phyloP scores from a whole-genome alignment of 2,888 invertebrate genomes.

The Pegoplata infirma region DNA sequence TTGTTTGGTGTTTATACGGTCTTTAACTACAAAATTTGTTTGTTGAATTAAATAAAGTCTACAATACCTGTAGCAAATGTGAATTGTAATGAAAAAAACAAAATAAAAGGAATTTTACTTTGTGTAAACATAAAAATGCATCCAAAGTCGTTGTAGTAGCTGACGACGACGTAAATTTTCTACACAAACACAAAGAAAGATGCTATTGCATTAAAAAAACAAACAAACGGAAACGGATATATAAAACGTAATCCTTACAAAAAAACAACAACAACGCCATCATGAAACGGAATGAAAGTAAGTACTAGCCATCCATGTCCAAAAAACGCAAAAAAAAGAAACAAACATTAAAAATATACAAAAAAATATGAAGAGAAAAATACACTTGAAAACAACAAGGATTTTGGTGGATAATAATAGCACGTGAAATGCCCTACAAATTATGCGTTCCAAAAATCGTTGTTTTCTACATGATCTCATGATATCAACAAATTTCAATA shows the following conservation, averaged over 20 bases:
- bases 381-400: neutral
- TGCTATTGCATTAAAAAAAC: conserved; percentile 47
- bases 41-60: conserved; percentile 30
- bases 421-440: too few relatives aligned
- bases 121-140: conserved; percentile 50
- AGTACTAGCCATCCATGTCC: conserved; percentile 29
- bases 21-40: conserved; percentile 39
- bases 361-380: neutral
- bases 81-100: neutral
- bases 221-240: conserved; percentile 67
- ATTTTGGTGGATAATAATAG: too few relatives aligned
- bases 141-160: conserved; percentile 34
- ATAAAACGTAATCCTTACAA: conserved; percentile 69
- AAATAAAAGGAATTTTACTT: conserved; percentile 15
- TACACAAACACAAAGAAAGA: conserved; percentile 54
- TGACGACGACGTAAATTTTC: neutral
- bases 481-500: too few relatives aligned
- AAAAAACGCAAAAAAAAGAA: conserved; percentile 5
- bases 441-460: too few relatives aligned
- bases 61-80: conserved; percentile 33
- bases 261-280: conserved; percentile 52
- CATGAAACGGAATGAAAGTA: conserved; percentile 58
- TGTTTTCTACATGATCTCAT: too few relatives aligned
- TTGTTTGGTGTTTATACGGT: neutral
- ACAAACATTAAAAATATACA: conserved; percentile 4